A percentile compares a stretch with the other conserved stretches of the same genome.
Evolutionary conservation across 2,888 invertebrate species (phyloP).

Genomic region (Eristalis intricaria): DNA sequence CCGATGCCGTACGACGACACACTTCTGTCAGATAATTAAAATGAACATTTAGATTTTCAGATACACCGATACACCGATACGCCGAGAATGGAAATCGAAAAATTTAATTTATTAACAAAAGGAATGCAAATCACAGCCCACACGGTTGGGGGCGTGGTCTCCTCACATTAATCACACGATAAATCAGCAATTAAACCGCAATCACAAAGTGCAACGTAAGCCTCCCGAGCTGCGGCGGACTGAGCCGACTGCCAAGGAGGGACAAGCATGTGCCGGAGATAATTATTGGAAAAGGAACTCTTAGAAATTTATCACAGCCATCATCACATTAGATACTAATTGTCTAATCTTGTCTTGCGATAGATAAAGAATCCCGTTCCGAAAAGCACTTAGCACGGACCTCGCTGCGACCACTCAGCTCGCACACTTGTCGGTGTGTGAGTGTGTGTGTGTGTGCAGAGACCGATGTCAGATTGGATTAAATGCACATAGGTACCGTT

Average conservation of each 20-base stretch:
- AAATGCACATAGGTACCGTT: conserved; percentile 5
- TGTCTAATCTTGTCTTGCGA: not conserved
- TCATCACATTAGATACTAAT: not conserved
- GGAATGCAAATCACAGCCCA: conserved; percentile 30
- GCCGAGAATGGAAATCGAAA: not conserved
- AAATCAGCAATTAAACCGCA: conserved; percentile 48
- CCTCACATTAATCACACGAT: conserved; percentile 34
- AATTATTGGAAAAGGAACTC: not conserved
- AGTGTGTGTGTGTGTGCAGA: not conserved
- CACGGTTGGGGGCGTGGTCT: conserved; percentile 18
- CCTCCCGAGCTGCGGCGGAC: not conserved
- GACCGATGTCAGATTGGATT: not conserved
- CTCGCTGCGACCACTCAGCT: not conserved
- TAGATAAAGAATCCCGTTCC: not conserved
- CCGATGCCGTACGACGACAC: not conserved
- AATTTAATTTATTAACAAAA: conserved; percentile 15
- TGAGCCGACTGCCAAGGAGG: not conserved
- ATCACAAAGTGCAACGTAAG: conserved; percentile 25
- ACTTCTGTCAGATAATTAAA: conserved; percentile 24
- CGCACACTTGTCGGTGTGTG: not conserved
- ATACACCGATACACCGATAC: conserved; percentile 32
- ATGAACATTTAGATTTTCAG: conserved; percentile 36
- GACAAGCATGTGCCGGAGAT: not conserved
- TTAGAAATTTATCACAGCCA: not conserved
- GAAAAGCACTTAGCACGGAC: not conserved